Evolutionary conservation across 2,797 vertebrate species (phyloP), one percentile per base, ranked within the genome.

Genomic region (Psittacula echo): DNA sequence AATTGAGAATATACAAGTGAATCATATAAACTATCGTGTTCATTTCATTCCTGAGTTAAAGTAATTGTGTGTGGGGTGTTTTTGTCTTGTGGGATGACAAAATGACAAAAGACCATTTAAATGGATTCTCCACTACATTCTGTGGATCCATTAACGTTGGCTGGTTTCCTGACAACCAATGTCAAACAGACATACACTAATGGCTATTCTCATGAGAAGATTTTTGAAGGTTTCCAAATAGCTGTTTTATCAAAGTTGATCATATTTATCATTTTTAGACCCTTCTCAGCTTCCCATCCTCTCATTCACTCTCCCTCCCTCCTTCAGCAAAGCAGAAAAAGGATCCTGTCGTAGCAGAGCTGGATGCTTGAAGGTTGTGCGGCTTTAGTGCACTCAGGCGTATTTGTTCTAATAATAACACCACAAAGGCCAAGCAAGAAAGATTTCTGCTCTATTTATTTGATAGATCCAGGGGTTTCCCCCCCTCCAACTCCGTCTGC

Each of bases 341-440:
- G 51, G 78, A 92, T 78, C 50, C 87, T 88, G 65, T 76, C 1
- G 4, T 75, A 56, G 74, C 83, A 92, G 64, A 93, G 77, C 56
- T 94, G 87, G 22, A 94, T 95, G 93, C 95, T 95, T 94, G 91
- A 95, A 96, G 94, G 93, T 85, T 97, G 96, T 53, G 89, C 1
- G 34, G 83, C 87, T 97, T 96, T 96, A 95, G 93, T 83, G 93
- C 83, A 95, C 77, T 94, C 94, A 95, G 68, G 94, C 96, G 9
- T 96, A 94, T 47, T 88, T 96, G 86, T 97, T 97, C 96, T 98
- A 97, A 97, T 97, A 97, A 97, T 97, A 98, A 96, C 94, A 76
- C 87, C 89, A 97, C 93, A 97, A 97, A 97, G 96, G 95, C 90
- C 94, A 98, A 96, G 93, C 92, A 97, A 97, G 91, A 96, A 96